These are phyloP conservation scores for Synanthedon myopaeformis DNA, from an alignment of 2,888 invertebrate genomes.

Conservation along the genomic window DNA sequence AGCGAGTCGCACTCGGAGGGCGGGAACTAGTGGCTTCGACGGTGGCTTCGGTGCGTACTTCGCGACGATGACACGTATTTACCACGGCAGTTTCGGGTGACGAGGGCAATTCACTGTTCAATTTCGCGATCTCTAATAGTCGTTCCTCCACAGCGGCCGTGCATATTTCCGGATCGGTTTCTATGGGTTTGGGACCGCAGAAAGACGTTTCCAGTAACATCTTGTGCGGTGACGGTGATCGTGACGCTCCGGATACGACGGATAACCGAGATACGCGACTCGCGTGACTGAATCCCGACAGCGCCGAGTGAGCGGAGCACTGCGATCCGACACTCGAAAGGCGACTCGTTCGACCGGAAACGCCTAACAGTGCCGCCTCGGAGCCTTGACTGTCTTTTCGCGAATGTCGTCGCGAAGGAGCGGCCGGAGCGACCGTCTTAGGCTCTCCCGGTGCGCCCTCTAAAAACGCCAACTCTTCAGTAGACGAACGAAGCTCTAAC, in stretches of 20 bases:
- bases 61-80: conserved; percentile 24
- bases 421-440: conserved; percentile 2
- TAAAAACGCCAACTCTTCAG: conserved; percentile 88
- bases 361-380: conserved; percentile 80
- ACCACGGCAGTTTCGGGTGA: conserved; percentile 4
- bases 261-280: conserved; percentile 51
- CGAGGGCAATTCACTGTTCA: conserved; percentile 11
- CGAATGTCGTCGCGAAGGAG: conserved; percentile 57
- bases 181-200: conserved; percentile 84
- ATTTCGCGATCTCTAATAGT: conserved; percentile 49
- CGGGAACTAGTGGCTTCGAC: conserved; percentile 26
- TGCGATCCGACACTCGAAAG: conserved; percentile 86
- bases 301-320: conserved; percentile 72
- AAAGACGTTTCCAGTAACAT: conserved; percentile 92
- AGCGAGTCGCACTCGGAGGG: conserved; percentile 9
- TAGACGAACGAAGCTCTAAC: conserved; percentile 86
- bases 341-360: conserved; percentile 84
- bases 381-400: conserved; percentile 82
- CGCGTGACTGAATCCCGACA: conserved; percentile 39
- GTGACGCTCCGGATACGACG: conserved; percentile 67
- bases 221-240: conserved; percentile 91
- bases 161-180: conserved; percentile 61
- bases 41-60: conserved; percentile 47
- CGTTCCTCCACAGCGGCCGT: conserved; percentile 59
- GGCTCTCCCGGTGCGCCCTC: conserved; percentile 59